A percentile compares a stretch with the other conserved stretches of the same genome.
Evolutionary conservation across 2,888 invertebrate genomes (phyloP).

Genomic region (Oligia fasciuncula): DNA sequence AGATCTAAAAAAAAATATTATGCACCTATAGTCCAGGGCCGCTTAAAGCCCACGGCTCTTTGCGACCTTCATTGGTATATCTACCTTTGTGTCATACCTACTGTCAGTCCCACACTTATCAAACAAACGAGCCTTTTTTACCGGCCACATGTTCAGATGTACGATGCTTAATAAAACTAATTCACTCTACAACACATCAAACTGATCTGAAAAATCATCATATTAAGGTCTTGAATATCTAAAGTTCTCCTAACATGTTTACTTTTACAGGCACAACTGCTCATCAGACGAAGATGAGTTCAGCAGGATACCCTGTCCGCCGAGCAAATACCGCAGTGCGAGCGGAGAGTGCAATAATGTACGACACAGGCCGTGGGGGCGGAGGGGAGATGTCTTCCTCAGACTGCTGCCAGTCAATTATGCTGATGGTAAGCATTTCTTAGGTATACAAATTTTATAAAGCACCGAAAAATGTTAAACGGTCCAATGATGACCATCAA

Average conservation of each 20-base stretch:
- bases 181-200: neutral
- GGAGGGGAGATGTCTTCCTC: slow-evolving; percentile 94
- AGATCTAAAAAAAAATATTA: neutral
- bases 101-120: slow-evolving; percentile 8
- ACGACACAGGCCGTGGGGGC: slow-evolving; percentile 95
- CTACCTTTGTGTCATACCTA: neutral
- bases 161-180: neutral
- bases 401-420: slow-evolving; percentile 93
- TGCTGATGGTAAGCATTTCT: slow-evolving; percentile 91
- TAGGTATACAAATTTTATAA: neutral
- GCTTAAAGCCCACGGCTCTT: slow-evolving; percentile 8
- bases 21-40: neutral
- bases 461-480: neutral
- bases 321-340: slow-evolving; percentile 94
- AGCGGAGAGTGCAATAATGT: slow-evolving; percentile 97
- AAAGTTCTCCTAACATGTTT: neutral
- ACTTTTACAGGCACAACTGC: slow-evolving; percentile 80
- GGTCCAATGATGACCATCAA: neutral
- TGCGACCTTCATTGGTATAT: slow-evolving; percentile 4
- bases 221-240: neutral
- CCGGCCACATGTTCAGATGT: no score
- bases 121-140: slow-evolving; percentile 6
- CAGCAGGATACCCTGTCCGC: slow-evolving; percentile 92
- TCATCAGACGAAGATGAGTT: slow-evolving; percentile 82
- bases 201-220: neutral